Conservation (phyloP, 2,797 vertebrate species). For the Propithecus deckenii region DNA sequence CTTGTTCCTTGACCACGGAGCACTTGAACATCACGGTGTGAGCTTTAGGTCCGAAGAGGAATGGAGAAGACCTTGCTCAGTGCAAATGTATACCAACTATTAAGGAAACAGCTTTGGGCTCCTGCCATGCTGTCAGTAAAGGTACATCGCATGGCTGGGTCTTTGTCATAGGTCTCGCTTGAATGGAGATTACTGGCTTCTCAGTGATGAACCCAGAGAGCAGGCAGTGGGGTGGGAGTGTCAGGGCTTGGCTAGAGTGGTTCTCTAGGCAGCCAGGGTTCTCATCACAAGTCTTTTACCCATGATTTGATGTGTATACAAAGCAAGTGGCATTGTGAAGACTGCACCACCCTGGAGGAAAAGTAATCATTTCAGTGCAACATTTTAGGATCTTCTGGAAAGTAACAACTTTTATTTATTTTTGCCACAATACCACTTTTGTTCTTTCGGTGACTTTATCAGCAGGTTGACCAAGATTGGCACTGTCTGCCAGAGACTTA, state of each 20-base stretch:
- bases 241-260: background rate
- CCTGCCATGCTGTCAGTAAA: background rate
- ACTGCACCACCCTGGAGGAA: background rate
- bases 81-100: background rate
- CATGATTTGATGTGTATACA: background rate
- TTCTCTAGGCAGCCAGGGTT: background rate
- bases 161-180: background rate
- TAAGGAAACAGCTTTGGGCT: background rate
- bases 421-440: background rate
- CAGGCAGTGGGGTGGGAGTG: background rate
- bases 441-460: background rate
- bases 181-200: background rate
- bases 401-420: background rate
- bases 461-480: background rate
- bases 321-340: background rate
- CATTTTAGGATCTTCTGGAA: background rate
- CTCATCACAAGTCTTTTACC: background rate
- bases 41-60: constrained; percentile 4
- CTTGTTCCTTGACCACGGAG: background rate
- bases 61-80: background rate
- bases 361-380: background rate
- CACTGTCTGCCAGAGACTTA: background rate
- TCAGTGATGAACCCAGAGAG: background rate
- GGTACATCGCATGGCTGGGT: background rate
- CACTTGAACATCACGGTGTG: background rate